Evolutionary conservation across 2,113 vertebrate species (phyloP).

Genomic region (Ctenomys sociabilis): DNA sequence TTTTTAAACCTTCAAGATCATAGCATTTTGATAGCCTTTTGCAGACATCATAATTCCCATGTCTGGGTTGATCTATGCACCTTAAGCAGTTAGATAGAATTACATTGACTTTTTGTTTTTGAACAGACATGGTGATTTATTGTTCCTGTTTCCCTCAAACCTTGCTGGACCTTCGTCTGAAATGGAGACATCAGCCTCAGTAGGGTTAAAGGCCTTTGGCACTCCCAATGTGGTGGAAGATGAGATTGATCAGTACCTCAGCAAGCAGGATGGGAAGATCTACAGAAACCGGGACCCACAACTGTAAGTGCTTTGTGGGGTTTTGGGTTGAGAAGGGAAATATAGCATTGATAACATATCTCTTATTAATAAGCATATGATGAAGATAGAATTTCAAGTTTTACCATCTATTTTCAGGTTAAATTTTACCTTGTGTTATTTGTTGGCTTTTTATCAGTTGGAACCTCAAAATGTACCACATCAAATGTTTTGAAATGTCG

Average conservation of each 20-base stretch:
- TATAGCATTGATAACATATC: not conserved
- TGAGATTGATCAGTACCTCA: constrained; percentile 96
- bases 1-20: not conserved
- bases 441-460: not conserved
- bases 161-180: constrained; percentile 91
- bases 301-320: constrained; percentile 89
- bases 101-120: not conserved
- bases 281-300: constrained; percentile 95
- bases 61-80: not conserved
- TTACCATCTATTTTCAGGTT: not conserved
- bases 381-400: not conserved
- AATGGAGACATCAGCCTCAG: constrained; percentile 93
- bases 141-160: constrained; percentile 93
- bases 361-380: not conserved
- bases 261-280: constrained; percentile 98
- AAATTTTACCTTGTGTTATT: not conserved
- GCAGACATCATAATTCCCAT: not conserved
- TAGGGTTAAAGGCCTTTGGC: constrained; percentile 86
- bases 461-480: not conserved
- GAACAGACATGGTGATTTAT: constrained; percentile 95
- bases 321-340: not conserved
- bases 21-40: not conserved
- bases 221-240: constrained; percentile 92
- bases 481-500: not conserved
- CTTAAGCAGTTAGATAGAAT: too few relatives aligned